These are phyloP conservation scores for Ptiloglossa arizonensis DNA, from an alignment of 1,140 invertebrate species.

Conservation along the genomic window DNA sequence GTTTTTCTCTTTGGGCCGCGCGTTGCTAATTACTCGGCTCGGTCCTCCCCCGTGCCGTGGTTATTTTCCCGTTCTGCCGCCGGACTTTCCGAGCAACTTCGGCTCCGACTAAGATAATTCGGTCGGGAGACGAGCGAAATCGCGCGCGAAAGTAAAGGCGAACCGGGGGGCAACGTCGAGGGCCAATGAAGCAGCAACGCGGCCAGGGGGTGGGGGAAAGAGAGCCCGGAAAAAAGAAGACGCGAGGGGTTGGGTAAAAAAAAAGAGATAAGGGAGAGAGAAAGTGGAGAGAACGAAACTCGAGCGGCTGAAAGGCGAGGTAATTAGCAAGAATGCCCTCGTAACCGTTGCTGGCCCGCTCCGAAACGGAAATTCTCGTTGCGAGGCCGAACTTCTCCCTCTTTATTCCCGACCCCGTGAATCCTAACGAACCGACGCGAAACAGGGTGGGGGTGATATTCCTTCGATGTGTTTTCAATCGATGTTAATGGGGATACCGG, in stretches of 20 bases:
- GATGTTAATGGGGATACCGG: constrained; percentile 38
- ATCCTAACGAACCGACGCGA: neutral
- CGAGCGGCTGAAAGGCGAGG: constrained; percentile 21
- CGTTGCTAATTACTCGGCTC: constrained; percentile 16
- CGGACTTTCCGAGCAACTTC: constrained; percentile 1
- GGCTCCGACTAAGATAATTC: constrained; percentile 16
- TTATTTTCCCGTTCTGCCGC: neutral
- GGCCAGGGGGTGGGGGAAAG: neutral
- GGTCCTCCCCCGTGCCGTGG: neutral
- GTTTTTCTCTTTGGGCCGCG: neutral
- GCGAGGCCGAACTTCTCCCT: constrained; percentile 2
- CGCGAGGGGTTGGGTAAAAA: too few relatives aligned
- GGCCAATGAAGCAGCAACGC: neutral
- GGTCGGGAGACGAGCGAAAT: neutral
- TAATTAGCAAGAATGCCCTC: constrained; percentile 43
- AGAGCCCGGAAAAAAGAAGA: neutral
- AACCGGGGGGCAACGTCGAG: neutral
- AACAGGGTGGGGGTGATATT: neutral
- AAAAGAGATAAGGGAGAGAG: neutral
- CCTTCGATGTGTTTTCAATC: constrained; percentile 47
- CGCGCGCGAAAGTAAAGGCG: neutral
- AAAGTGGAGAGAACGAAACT: constrained; percentile 15
- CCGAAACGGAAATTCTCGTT: constrained; percentile 24
- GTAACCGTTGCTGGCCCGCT: constrained; percentile 15
- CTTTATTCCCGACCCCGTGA: neutral